Evolutionary conservation across 2,113 vertebrate genomes (phyloP).

Genomic region (Cephalopterus ornatus): DNA sequence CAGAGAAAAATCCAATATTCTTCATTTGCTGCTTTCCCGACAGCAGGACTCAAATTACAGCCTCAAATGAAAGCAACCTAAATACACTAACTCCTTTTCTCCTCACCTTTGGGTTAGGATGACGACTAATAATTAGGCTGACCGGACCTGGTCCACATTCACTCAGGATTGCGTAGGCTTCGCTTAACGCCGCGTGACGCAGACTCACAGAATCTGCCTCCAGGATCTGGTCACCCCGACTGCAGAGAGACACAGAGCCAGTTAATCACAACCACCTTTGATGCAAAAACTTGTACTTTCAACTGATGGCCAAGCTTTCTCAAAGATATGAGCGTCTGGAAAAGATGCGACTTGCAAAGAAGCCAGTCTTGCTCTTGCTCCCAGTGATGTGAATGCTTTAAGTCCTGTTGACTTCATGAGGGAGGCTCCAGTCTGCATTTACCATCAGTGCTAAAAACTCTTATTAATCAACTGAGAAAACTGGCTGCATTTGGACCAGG

Average conservation of each 20-base stretch:
- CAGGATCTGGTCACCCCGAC: constrained; percentile 93
- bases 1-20: background rate
- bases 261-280: background rate
- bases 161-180: constrained; percentile 92
- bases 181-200: constrained; percentile 87
- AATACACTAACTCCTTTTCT: background rate
- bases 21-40: background rate
- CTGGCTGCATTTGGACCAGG: background rate
- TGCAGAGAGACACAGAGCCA: constrained; percentile 49
- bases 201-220: constrained; percentile 92
- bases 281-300: background rate
- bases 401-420: background rate
- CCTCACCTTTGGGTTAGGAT: constrained; percentile 92
- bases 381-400: background rate
- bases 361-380: background rate
- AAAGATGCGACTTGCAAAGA: background rate
- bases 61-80: background rate
- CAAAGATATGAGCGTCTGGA: background rate
- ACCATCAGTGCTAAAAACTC: background rate
- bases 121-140: constrained; percentile 91
- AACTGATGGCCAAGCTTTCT: background rate
- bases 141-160: constrained; percentile 93
- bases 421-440: background rate
- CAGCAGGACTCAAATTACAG: background rate
- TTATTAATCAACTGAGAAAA: background rate